Evolutionary conservation across 1,140 invertebrate genomes (phyloP), one percentile per base, ranked within the genome.

Genomic region (Charaxes varanes): DNA sequence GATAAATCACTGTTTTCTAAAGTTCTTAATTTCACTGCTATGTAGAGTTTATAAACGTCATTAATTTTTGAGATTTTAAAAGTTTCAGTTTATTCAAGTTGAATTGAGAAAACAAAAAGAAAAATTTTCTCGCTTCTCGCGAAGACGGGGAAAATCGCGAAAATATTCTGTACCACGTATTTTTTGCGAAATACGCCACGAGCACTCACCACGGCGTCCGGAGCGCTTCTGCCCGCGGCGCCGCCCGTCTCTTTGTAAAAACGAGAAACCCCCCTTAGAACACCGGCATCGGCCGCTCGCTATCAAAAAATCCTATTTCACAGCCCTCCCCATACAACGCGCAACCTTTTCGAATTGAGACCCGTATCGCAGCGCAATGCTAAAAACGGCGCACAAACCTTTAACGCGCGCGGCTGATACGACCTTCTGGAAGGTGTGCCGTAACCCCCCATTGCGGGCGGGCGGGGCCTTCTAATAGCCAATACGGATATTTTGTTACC

Each of bases 401-500:
- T 32, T 34, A 23, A 27, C n/a, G 12, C 10, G 14, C 12, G 18
- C 4, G 31, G 33, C 4, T 26, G 32, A 19, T 74, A 51, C 47
- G 61, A 6, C 67, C 28, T 57, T 74, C 27, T 31, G 49, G 24
- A 47, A 26, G 23, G 30, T 34, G 2, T 6, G 8, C 19, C 23
- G 28, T 41, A 23, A 13, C 42, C 31, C 48, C 56, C 52, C 42
- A 27, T 43, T 41, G 42, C 53, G 55, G 41, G 41, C 67, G 69
- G 78, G 82, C 82, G 82, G 70, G 46, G 80, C 71, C 62, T 70
- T 45, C 70, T 85, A 84, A 85, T 85, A 76, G 83, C 83, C 79
- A 85, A 85, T 85, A 73, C 78, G 77, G 77, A 78, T 83, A 80
- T 84, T 85, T 82, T 79, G 78, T 83, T 83, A 83, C 81, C 80